Evolutionary conservation across 2,888 invertebrate species (phyloP), one percentile per base, ranked within the genome.

Genomic region (Papilio demoleus): DNA sequence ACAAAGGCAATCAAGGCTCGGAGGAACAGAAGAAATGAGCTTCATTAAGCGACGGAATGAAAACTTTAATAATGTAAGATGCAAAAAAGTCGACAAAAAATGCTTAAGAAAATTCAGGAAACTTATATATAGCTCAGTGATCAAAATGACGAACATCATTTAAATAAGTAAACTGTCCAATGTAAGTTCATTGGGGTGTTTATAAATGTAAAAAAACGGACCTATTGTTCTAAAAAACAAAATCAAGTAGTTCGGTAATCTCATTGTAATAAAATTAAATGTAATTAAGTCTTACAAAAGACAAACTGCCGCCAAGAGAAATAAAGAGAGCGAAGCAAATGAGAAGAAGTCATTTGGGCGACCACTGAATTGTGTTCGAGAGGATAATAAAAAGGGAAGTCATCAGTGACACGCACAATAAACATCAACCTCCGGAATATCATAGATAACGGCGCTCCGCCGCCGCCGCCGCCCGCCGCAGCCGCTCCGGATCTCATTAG

Each of bases 11-110:
- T 92, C 92, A 92, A 91, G 90, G 84, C 88, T 80, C 88, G 87
- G 85, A 84, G 87, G 91, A 89, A 92, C 92, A 92, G 90, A 91
- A 92, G 92, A 91, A 93, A 92, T 93, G 92, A 92, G 91, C 90
- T 92, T 92, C 92, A 93, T 92, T 92, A 93, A 91, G 88, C 90
- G 86, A 84, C 87, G 87, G 90, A 92, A 91, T 90, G 92, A 91
- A 92, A 93, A 93, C 92, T 92, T 92, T 91, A 92, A 92, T 92
- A 92, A 92, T 91, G 92, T 92, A 91, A 92, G 91, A 92, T 92
- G 92, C 90, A 92, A 92, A 92, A 92, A 91, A 88, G 85, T 86
- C 90, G 85, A 85, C 88, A 90, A 92, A 92, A 31, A 92, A 92
- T 92, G 88, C 92, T 92, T 87, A 92, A 92, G 92, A 92, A 92